Percentiles rank a stretch among this genome's conserved stretches.
These are phyloP conservation scores for Hydrotaea cyrtoneurina DNA, from an alignment of 2,888 invertebrate species.

Conservation along the genomic window DNA sequence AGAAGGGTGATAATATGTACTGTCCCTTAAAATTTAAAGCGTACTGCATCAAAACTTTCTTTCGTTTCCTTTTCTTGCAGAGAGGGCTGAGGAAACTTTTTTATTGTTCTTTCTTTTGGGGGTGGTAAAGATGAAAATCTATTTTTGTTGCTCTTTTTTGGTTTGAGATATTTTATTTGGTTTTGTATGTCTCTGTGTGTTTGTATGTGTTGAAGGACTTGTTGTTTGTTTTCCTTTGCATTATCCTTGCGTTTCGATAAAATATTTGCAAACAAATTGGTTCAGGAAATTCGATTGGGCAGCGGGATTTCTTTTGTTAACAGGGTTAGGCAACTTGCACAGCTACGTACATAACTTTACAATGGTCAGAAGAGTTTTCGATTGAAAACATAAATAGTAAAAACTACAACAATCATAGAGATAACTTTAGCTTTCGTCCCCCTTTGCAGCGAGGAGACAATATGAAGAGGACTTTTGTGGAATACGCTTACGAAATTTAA, in stretches of 20 bases:
- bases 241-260: slow-evolving; percentile 69
- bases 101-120: background rate
- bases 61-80: background rate
- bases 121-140: background rate
- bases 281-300: slow-evolving; percentile 76
- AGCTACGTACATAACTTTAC: no score
- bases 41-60: background rate
- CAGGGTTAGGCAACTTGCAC: slow-evolving; percentile 70
- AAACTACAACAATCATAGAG: background rate
- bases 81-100: no score
- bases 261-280: slow-evolving; percentile 78
- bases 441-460: no score
- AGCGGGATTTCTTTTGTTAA: slow-evolving; percentile 75
- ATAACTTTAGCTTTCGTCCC: background rate
- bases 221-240: background rate
- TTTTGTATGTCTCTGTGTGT: background rate
- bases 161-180: background rate
- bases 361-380: slow-evolving; percentile 3
- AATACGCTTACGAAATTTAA: background rate
- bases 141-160: background rate
- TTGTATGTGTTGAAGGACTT: background rate
- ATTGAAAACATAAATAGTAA: background rate
- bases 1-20: slow-evolving; percentile 16
- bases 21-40: background rate
- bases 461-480: no score